Base-by-base conservation (phyloP, 2,113 vertebrate species). In the Thunnus thynnus region DNA sequence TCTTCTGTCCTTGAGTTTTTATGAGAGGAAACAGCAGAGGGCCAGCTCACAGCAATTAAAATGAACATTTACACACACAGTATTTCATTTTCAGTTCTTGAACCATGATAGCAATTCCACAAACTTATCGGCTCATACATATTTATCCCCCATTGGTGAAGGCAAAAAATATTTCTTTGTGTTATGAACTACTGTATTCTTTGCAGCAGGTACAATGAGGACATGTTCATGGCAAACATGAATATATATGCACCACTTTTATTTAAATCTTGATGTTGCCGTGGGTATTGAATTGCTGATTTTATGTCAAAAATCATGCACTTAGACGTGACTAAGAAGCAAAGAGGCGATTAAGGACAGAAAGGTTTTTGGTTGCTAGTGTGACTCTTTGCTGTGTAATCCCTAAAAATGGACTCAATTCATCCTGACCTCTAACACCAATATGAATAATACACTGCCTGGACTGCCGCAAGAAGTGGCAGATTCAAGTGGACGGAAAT, bases 321-420 rank as follows among this genome's bases (percentile, higher is more conserved):
- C 25, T 17, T 55, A 60, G 5, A 50, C 61, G 41, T 68, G 18
- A 67, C 14, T 41, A 74, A 72, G 27, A 72, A n/a, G 4, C 22
- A 22, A 55, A 46, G 51, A 78, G 50, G 52, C 8, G 17, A 75
- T 80, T 84, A 55, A 64, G 76, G 72, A 67, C 55, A 27, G 11
- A 11, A 41, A 75, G 46, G 65, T 58, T 65, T 81, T 77, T 25
- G 41, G n/a, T 18, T 66, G 30, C 57, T n/a, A 50, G 52, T 65
- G 20, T 66, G 76, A 67, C 46, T 73, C n/a, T 41, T 48, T 80
- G 64, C 72, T 52, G 22, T 62, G 57, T 82, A 80, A 87, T 85
- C 72, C 61, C 83, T 56, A 63, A 71, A 84, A 88, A 87, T 61
- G 54, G 54, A 83, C 36, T 72, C 20, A n/a, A 46, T 55, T 73